These are phyloP conservation scores for Psittacula echo DNA, from an alignment of 2,797 vertebrate species.

Conservation along the genomic window DNA sequence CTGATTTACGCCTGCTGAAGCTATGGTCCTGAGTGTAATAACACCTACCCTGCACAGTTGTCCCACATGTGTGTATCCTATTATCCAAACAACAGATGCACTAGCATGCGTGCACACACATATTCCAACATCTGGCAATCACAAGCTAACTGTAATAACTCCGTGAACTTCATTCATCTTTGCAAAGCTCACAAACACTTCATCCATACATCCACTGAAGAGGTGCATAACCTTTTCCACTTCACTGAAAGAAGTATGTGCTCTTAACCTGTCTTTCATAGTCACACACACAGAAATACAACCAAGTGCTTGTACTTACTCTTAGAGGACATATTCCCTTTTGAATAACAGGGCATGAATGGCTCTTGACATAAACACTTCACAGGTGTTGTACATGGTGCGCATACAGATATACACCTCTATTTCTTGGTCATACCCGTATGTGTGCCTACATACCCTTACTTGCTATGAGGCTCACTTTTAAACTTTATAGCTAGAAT, in stretches of 20 bases:
- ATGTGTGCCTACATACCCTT: not conserved
- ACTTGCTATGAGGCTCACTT: not conserved
- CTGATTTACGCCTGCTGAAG: not conserved
- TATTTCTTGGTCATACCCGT: not conserved
- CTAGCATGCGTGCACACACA: not conserved
- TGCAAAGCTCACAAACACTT: slow-evolving; percentile 42
- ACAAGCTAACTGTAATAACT: not conserved
- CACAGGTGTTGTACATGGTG: not conserved
- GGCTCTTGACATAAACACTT: not conserved
- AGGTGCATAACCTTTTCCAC: slow-evolving; percentile 14
- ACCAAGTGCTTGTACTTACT: not conserved
- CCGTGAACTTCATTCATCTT: slow-evolving; percentile 20
- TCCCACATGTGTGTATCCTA: not conserved
- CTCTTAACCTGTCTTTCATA: not conserved
- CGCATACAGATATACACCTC: not conserved
- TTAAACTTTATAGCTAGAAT: not conserved
- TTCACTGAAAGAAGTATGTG: not conserved
- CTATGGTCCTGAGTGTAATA: not conserved
- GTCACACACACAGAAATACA: not conserved
- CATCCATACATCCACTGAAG: slow-evolving; percentile 14
- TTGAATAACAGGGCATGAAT: not conserved
- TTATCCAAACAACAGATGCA: slow-evolving; percentile 24
- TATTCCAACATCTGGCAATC: slow-evolving; percentile 19
- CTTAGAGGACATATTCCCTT: not conserved
- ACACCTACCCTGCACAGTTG: slow-evolving; percentile 29